Base-by-base conservation (phyloP, 2,888 invertebrate genomes). In the Barypeithes pellucidus region DNA sequence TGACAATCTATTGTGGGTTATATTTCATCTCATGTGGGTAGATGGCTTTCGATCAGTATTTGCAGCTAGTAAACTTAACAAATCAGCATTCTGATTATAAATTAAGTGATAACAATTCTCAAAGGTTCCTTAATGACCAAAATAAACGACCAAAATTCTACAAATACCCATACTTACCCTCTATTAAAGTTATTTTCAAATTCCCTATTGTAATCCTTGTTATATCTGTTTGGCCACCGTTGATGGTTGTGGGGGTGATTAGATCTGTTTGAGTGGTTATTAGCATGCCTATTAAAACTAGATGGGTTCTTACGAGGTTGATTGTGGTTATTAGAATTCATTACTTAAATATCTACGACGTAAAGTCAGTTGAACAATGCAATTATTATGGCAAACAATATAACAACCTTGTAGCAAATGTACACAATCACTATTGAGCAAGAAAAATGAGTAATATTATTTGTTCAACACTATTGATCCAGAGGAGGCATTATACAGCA, bases 251-350 rank as follows among this genome's bases (percentile, higher is more conserved):
- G 84, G 67, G 83, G 76, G 77, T 84, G 84, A 76, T 84, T 84
- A 72, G 85, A 79, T 60, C 86, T 81, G 76, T 82, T 84, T 54
- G 84, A 79, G 75, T 86, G 85, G 77, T 82, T 84, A 76, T 83
- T 85, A 52, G 82, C 79, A 79, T 86, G 86, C 76, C 86, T 83
- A 76, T 79, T 85, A 76, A 85, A 86, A 61, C 83, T 84, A 65
- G 85, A 83, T 57, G 85, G 85, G 76, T 84, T 85, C 75, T 85
- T 84, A 75, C 85, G 82, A 72, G 84, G 79, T 78, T 83, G 85
- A 78, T 84, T 84, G 80, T 86, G 85, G 80, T 85, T 85, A 78
- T 85, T 86, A 68, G 85, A 81, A 84, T 85, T 86, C 86, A 86
- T 86, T 80, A 75, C 61, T 72, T 62, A 72, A 76, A 69, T 73